A percentile compares a stretch with the other conserved stretches of the same genome.
Evolutionary conservation across 1,140 invertebrate genomes (phyloP).

Genomic region (Pachypsylla venusta): DNA sequence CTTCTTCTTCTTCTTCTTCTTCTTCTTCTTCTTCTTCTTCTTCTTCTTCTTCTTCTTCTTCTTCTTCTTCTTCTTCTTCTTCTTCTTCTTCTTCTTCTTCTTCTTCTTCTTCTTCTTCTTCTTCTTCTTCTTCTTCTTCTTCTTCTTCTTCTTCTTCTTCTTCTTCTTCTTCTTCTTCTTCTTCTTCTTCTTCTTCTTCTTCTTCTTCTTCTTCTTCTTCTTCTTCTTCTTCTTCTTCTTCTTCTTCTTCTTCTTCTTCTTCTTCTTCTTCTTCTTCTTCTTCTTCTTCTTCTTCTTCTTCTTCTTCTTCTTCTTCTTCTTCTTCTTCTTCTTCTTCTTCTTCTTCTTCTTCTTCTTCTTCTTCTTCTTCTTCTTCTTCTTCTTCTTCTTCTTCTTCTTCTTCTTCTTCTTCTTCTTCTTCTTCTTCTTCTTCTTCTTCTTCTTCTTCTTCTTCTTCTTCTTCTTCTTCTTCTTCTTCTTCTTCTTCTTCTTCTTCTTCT

Average conservation of each 20-base stretch:
- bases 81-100: slow-evolving; percentile 11
- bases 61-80: slow-evolving; percentile 7
- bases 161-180: slow-evolving; percentile 6
- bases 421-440: slow-evolving; percentile 15
- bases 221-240: neutral
- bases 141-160: slow-evolving; percentile 16
- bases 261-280: neutral
- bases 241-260: neutral
- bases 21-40: neutral
- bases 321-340: neutral
- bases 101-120: neutral
- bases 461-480: neutral
- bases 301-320: neutral
- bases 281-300: neutral
- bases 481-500: neutral
- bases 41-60: slow-evolving; percentile 1
- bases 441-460: neutral
- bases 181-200: slow-evolving; percentile 14
- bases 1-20: neutral
- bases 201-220: neutral
- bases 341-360: slow-evolving; percentile 11
- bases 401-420: slow-evolving; percentile 17
- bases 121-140: slow-evolving; percentile 14
- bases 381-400: neutral
- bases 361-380: neutral